A percentile compares a stretch with the other conserved stretches of the same genome.
Conservation (phyloP, 2,113 vertebrate species). For the Carollia perspicillata region DNA sequence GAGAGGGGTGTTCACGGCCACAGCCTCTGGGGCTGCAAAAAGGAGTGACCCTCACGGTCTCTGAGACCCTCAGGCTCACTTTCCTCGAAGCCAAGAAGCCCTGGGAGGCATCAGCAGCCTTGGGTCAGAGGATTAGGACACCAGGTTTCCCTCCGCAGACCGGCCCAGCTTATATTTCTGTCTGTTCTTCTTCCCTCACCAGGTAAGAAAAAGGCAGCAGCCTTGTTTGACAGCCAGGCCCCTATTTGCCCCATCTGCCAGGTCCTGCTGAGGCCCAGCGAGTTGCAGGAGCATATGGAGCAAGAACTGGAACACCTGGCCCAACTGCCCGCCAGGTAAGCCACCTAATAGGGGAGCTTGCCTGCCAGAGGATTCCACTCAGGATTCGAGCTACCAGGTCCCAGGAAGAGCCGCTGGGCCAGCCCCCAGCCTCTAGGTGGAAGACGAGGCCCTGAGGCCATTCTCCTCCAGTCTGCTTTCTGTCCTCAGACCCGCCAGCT, state of each 20-base stretch:
- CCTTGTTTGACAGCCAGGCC: constrained; percentile 97
- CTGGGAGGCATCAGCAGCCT: not conserved
- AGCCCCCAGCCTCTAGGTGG: not conserved
- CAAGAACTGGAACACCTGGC: constrained; percentile 97
- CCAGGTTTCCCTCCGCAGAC: not conserved
- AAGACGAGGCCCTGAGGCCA: not conserved
- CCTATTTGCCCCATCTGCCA: constrained; percentile 98
- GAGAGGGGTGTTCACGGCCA: constrained; percentile 44
- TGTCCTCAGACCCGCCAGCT: not conserved
- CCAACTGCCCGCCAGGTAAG: constrained; percentile 93
- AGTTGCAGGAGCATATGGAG: constrained; percentile 98
- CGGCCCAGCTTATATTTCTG: not conserved
- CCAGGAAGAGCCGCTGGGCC: not conserved
- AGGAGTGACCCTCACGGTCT: not conserved
- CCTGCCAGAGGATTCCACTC: not conserved
- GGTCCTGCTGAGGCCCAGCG: constrained; percentile 94
- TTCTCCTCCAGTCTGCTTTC: not conserved
- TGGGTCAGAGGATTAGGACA: not conserved
- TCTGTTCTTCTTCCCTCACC: constrained; percentile 67
- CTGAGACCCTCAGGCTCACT: not conserved
- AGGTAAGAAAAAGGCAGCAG: constrained; percentile 99
- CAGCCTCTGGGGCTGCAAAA: not conserved
- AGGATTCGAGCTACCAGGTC: not conserved
- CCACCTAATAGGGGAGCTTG: not conserved
- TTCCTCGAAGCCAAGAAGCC: constrained; percentile 4